Conservation (phyloP, 2,888 invertebrate genomes). For the Acanthopleura granulata region DNA sequence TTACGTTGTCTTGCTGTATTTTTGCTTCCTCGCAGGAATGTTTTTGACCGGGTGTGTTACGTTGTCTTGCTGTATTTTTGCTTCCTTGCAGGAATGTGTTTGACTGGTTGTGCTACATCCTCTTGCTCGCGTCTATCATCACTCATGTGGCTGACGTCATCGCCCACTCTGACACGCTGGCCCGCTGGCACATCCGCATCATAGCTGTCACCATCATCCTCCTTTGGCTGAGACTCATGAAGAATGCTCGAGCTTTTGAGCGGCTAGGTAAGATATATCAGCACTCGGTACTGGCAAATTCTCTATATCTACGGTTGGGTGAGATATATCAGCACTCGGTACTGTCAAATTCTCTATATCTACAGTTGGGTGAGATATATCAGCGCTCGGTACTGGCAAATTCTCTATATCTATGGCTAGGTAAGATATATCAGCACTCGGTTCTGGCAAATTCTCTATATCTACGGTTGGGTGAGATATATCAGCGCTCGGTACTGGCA, state of each 20-base stretch:
- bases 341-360: neutral
- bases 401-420: neutral
- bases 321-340: too few species aligned
- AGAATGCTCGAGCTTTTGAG: conserved; percentile 62
- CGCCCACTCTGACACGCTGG: conserved; percentile 48
- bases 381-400: neutral
- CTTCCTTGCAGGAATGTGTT: conserved; percentile 62
- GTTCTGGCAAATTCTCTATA: neutral
- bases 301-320: neutral
- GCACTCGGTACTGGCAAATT: neutral
- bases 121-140: conserved; percentile 51
- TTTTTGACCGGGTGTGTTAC: too few species aligned
- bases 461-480: too few species aligned
- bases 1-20: too few species aligned
- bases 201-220: conserved; percentile 64
- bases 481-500: too few species aligned
- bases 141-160: conserved; percentile 62
- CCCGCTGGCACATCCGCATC: conserved; percentile 61
- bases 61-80: neutral
- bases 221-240: conserved; percentile 66
- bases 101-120: conserved; percentile 65
- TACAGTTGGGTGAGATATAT: too few species aligned
- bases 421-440: too few species aligned
- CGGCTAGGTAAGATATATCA: conserved; percentile 55
- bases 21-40: too few species aligned